Evolutionary conservation across 2,797 vertebrate genomes (phyloP).

Genomic region (Micropoecilia bifurca): DNA sequence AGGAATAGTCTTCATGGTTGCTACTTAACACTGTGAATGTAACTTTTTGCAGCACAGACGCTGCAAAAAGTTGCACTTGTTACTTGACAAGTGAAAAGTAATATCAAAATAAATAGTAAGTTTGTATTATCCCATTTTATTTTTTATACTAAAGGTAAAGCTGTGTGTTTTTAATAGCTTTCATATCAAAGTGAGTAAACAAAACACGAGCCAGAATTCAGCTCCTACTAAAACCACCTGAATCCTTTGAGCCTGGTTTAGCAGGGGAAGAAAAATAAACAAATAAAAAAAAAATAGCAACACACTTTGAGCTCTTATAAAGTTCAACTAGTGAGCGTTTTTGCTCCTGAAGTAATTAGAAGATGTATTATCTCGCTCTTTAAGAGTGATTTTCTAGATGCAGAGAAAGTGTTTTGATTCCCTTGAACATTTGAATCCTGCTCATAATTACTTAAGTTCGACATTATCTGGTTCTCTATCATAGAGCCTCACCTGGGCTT

Average conservation of each 20-base stretch:
- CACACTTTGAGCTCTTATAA: no score
- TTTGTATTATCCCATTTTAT: neutral
- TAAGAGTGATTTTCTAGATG: neutral
- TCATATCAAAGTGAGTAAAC: neutral
- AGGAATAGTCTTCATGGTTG: neutral
- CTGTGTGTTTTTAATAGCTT: neutral
- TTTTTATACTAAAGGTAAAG: neutral
- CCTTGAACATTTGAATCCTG: neutral
- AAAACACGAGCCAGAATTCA: neutral
- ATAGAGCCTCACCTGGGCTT: constrained; percentile 88
- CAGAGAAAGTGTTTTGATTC: neutral
- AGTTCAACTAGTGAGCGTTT: neutral
- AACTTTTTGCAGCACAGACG: neutral
- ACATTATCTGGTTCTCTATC: neutral
- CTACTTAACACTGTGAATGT: neutral
- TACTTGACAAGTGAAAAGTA: neutral
- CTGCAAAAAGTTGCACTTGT: no score
- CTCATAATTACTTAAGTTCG: neutral
- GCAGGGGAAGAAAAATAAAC: neutral
- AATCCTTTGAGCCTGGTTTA: neutral
- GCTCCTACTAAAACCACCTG: neutral
- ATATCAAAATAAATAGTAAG: neutral
- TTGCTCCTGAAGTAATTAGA: neutral
- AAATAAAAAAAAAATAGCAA: no score
- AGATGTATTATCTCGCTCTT: neutral